A percentile compares a stretch with the other conserved stretches of the same genome.
These are phyloP conservation scores for Eleginops maclovinus DNA, from an alignment of 2,113 vertebrate species.

Conservation along the genomic window DNA sequence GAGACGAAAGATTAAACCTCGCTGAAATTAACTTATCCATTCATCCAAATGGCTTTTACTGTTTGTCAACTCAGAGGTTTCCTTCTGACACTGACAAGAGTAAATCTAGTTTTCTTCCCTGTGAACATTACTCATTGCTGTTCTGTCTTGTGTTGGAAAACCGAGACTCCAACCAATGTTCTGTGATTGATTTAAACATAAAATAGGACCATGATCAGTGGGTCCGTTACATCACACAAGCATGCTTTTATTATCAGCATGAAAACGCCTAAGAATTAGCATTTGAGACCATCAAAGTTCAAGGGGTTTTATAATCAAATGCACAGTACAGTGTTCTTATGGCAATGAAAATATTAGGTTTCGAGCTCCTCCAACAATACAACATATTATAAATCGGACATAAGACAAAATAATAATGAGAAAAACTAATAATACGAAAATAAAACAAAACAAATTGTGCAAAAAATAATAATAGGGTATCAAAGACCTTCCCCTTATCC, in stretches of 20 bases:
- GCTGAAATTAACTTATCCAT: slow-evolving; percentile 19
- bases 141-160: not conserved
- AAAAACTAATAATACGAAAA: no score
- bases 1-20: slow-evolving; percentile 19
- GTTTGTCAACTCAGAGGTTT: not conserved
- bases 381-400: no score
- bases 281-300: not conserved
- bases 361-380: no score
- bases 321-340: no score
- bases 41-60: not conserved
- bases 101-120: slow-evolving; percentile 2
- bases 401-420: no score
- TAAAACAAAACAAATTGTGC: no score
- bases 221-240: not conserved
- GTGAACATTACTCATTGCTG: not conserved
- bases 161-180: not conserved
- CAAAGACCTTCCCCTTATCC: not conserved
- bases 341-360: no score
- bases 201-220: not conserved
- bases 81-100: slow-evolving; percentile 16
- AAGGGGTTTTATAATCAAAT: no score
- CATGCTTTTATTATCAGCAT: no score
- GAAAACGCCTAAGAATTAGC: not conserved
- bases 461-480: not conserved
- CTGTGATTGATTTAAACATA: not conserved